Conservation (phyloP, 2,113 vertebrate genomes). For the Cnemophilus loriae region DNA sequence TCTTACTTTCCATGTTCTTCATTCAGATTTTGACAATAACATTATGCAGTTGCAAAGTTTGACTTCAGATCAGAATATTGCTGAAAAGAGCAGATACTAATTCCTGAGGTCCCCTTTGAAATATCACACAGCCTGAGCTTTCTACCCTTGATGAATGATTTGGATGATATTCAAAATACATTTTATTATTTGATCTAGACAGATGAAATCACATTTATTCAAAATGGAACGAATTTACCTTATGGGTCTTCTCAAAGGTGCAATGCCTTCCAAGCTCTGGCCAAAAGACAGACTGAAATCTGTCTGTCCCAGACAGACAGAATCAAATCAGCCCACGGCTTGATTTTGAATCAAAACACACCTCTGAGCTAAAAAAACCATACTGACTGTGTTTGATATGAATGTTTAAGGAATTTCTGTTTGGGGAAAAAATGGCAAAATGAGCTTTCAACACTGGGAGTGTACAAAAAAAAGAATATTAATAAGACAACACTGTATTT, state of each 20-base stretch:
- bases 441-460: not conserved
- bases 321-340: not conserved
- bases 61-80: not conserved
- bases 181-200: not conserved
- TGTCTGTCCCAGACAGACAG: not conserved
- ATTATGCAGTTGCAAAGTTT: not conserved
- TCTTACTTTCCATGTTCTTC: not conserved
- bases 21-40: not conserved
- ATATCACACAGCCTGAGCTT: not conserved
- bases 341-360: not conserved
- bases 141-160: not conserved
- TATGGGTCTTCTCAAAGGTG: not conserved
- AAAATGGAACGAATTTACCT: not conserved
- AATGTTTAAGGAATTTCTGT: not conserved
- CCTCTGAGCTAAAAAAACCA: not conserved
- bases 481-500: not conserved
- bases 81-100: not conserved
- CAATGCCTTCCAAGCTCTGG: not conserved
- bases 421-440: not conserved
- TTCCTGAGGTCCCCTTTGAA: not conserved
- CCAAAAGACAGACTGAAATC: not conserved
- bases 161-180: not conserved
- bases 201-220: not conserved
- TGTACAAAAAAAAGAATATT: not conserved
- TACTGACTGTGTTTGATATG: not conserved